Evolutionary conservation across 2,113 vertebrate genomes (phyloP).

Genomic region (Jacana jacana): DNA sequence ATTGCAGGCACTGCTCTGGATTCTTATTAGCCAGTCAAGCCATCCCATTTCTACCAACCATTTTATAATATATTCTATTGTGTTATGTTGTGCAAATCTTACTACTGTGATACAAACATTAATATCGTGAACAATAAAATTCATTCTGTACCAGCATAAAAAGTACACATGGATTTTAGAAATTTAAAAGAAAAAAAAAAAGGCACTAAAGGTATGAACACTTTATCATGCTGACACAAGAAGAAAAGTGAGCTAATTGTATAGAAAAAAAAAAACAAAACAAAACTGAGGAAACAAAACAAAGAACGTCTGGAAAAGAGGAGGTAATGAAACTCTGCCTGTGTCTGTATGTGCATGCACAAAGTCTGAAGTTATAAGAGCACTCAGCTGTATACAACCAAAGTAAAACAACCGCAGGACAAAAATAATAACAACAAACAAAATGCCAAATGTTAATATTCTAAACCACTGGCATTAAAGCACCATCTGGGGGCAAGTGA

Average conservation of each 20-base stretch:
- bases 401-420: neutral
- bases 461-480: neutral
- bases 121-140: constrained; percentile 63
- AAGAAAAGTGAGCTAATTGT: neutral
- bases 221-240: neutral
- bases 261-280: neutral
- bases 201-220: neutral
- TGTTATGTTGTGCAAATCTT: constrained; percentile 32
- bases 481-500: neutral
- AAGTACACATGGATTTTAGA: neutral
- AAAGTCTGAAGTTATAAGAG: neutral
- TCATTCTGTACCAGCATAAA: constrained; percentile 6
- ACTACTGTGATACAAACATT: constrained; percentile 44
- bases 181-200: neutral
- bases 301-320: neutral
- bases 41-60: constrained; percentile 12
- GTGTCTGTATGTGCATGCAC: neutral
- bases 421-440: neutral
- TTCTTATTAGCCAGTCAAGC: constrained; percentile 39
- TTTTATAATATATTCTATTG: constrained; percentile 37
- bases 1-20: constrained; percentile 31
- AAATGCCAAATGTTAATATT: neutral
- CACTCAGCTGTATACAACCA: neutral
- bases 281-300: neutral
- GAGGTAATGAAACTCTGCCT: neutral